Percentiles rank a stretch among this genome's conserved stretches.
Conservation (phyloP, 1,140 invertebrate genomes). For the Drosophila nasuta region DNA sequence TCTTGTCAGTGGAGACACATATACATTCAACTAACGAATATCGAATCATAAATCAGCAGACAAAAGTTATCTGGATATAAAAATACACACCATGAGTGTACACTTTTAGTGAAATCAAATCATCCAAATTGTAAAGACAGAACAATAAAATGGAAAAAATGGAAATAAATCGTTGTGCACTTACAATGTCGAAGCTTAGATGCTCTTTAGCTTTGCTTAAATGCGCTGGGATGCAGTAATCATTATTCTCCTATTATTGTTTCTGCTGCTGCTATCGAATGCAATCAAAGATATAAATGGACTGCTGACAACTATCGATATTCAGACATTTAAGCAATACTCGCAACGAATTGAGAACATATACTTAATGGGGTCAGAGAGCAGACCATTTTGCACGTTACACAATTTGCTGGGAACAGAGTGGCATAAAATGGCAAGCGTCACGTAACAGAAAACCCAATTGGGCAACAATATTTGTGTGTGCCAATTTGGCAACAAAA, state of each 20-base stretch:
- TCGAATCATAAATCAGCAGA: constrained; percentile 66
- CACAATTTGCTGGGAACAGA: constrained; percentile 2
- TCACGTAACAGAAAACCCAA: constrained; percentile 68
- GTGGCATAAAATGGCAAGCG: constrained; percentile 12
- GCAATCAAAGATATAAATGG: not conserved
- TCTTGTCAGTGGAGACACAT: constrained; percentile 50
- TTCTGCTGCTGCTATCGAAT: not conserved
- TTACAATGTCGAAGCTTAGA: not conserved
- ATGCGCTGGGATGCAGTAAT: not conserved
- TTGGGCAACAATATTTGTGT: constrained; percentile 58
- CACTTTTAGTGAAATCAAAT: not conserved
- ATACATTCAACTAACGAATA: constrained; percentile 63
- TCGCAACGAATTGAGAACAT: not conserved
- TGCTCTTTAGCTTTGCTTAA: not conserved
- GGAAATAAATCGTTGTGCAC: not conserved
- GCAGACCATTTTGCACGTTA: not conserved
- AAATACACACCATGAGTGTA: not conserved
- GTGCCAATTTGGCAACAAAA: constrained; percentile 17
- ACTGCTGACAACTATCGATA: not conserved
- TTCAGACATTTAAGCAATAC: not conserved
- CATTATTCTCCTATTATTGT: not conserved
- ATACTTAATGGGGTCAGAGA: not conserved
- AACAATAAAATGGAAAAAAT: not conserved
- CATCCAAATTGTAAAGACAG: not conserved
- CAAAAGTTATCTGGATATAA: constrained; percentile 16